Evolutionary conservation across 2,797 vertebrate genomes (phyloP).

Genomic region (Thunnus albacares): DNA sequence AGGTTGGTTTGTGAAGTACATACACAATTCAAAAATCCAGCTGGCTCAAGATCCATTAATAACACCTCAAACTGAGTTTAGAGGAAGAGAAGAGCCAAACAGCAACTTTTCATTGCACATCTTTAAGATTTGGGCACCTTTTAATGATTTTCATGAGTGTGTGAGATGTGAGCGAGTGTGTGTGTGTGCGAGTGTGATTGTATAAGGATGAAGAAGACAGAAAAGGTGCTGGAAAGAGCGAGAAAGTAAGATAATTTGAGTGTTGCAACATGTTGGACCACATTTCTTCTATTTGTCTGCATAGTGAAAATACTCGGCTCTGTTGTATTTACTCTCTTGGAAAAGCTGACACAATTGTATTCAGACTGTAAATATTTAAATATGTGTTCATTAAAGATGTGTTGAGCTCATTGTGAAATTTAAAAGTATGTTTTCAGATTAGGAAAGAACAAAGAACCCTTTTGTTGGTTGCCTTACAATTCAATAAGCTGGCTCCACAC

Average conservation of each 20-base stretch:
- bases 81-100: slow-evolving; percentile 7
- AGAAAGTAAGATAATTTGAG: neutral
- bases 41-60: neutral
- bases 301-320: neutral
- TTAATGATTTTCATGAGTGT: slow-evolving; percentile 16
- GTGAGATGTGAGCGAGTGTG: neutral
- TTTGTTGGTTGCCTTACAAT: slow-evolving; percentile 6
- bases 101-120: slow-evolving; percentile 2
- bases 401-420: slow-evolving; percentile 7
- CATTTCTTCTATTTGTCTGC: slow-evolving; percentile 21
- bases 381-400: slow-evolving; percentile 51
- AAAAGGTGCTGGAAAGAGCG: neutral
- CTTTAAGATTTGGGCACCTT: slow-evolving; percentile 17
- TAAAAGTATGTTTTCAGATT: neutral
- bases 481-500: neutral
- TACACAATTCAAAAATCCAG: neutral
- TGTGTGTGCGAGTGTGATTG: slow-evolving; percentile 6
- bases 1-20: no score
- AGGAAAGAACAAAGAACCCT: neutral
- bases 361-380: slow-evolving; percentile 57
- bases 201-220: neutral
- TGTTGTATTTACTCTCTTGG: slow-evolving; percentile 2
- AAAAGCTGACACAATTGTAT: neutral
- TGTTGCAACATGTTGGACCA: slow-evolving; percentile 28
- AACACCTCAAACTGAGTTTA: slow-evolving; percentile 13